Evolutionary conservation across 1,140 invertebrate genomes (phyloP).

Genomic region (Portunus trituberculatus): DNA sequence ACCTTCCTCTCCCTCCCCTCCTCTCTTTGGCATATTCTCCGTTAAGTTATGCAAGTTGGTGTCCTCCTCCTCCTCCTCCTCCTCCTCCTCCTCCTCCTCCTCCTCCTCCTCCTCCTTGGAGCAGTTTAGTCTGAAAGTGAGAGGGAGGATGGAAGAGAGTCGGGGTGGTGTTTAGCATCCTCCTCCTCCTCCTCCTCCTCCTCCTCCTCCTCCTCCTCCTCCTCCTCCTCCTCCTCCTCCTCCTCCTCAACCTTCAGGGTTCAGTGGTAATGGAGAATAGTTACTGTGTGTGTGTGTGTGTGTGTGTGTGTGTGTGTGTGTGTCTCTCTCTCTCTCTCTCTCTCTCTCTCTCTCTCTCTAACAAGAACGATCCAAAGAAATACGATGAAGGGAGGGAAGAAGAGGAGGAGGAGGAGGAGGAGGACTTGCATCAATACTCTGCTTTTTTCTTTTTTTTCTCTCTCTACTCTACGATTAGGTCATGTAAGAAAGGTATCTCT

Average conservation of each 20-base stretch:
- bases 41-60: not conserved
- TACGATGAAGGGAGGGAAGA: not conserved
- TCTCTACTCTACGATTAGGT: not conserved
- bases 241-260: too few species aligned
- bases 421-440: not conserved
- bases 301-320: not conserved
- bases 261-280: not conserved
- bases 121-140: not conserved
- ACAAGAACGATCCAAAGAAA: not conserved
- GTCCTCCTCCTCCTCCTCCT: not conserved
- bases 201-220: not conserved
- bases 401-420: not conserved
- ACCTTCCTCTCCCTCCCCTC: too few species aligned
- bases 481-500: not conserved
- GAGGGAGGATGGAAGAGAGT: not conserved
- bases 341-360: slow-evolving; percentile 27
- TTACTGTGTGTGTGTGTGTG: not conserved
- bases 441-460: not conserved
- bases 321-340: slow-evolving; percentile 14
- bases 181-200: not conserved
- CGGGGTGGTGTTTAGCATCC: not conserved
- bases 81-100: not conserved
- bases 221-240: not conserved
- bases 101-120: not conserved
- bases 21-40: not conserved